These are phyloP conservation scores for Sweltsa coloradensis DNA, from an alignment of 1,140 invertebrate species.

Conservation along the genomic window DNA sequence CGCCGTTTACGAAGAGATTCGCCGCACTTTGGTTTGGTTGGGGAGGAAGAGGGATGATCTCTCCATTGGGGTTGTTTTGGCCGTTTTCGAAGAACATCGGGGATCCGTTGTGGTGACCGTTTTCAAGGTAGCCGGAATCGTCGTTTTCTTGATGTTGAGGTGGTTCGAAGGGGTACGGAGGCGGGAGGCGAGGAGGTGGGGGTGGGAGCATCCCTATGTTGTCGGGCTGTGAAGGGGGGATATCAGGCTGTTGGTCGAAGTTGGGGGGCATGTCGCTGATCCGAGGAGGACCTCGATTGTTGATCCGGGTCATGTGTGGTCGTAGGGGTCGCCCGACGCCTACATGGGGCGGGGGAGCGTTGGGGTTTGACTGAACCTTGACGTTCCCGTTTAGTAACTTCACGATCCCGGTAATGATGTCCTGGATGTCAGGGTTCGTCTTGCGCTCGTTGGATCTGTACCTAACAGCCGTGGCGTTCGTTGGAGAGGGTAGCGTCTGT, in stretches of 20 bases:
- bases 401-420: slow-evolving; percentile 81
- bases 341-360: slow-evolving; percentile 22
- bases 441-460: slow-evolving; percentile 4
- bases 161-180: slow-evolving; percentile 28
- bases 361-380: slow-evolving; percentile 32
- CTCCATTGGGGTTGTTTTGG: not conserved
- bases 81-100: not conserved
- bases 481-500: not conserved
- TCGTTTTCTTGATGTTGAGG: slow-evolving; percentile 31
- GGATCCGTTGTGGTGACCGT: slow-evolving; percentile 10
- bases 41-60: slow-evolving; percentile 7
- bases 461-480: not conserved
- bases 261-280: slow-evolving; percentile 62
- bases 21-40: slow-evolving; percentile 36
- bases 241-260: slow-evolving; percentile 39
- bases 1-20: slow-evolving; percentile 42
- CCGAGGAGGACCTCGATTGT: slow-evolving; percentile 75
- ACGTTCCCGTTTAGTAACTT: slow-evolving; percentile 76
- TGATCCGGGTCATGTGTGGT: slow-evolving; percentile 55
- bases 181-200: slow-evolving; percentile 27
- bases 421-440: slow-evolving; percentile 61
- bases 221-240: slow-evolving; percentile 29
- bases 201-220: slow-evolving; percentile 26
- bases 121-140: slow-evolving; percentile 35
- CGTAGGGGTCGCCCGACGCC: slow-evolving; percentile 30